A percentile compares a stretch with the other conserved stretches of the same genome.
Conservation (phyloP, 23 tunicate species). For the Trididemnum clinides region DNA sequence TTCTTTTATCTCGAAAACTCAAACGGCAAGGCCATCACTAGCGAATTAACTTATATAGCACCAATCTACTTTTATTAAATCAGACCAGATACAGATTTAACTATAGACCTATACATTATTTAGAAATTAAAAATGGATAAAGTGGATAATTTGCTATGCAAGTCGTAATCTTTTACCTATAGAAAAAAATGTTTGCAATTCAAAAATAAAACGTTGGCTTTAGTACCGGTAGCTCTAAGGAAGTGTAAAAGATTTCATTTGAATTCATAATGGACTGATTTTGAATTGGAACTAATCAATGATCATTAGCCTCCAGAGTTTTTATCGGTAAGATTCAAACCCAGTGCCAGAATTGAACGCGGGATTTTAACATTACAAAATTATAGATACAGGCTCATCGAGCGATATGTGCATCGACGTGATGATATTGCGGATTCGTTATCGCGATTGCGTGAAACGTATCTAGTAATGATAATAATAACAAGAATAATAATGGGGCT, state of each 20-base stretch:
- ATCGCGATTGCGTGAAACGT: neutral
- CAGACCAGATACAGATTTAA: too few relatives aligned
- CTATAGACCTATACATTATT: too few relatives aligned
- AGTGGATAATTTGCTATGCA: too few relatives aligned
- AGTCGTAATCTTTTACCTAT: neutral
- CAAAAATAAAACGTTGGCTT: neutral
- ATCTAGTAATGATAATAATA: neutral
- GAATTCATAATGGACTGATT: neutral
- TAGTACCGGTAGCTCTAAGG: too few relatives aligned
- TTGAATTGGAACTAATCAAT: neutral
- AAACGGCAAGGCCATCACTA: too few relatives aligned
- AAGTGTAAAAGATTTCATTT: constrained; percentile 5
- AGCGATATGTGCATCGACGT: neutral
- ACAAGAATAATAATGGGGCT: too few relatives aligned
- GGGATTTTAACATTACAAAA: neutral
- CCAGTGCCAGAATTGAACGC: constrained; percentile 12
- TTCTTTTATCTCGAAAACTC: too few relatives aligned
- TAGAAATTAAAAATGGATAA: too few relatives aligned
- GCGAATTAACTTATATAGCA: too few relatives aligned
- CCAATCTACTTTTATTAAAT: too few relatives aligned
- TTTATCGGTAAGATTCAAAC: constrained; percentile 8
- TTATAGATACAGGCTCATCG: neutral
- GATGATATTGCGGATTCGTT: constrained; percentile 9
- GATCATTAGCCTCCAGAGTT: neutral
- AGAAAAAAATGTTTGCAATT: neutral